Conservation (phyloP, 37 sponge, comb jelly and placozoan species). For the Ianthella basta region DNA sequence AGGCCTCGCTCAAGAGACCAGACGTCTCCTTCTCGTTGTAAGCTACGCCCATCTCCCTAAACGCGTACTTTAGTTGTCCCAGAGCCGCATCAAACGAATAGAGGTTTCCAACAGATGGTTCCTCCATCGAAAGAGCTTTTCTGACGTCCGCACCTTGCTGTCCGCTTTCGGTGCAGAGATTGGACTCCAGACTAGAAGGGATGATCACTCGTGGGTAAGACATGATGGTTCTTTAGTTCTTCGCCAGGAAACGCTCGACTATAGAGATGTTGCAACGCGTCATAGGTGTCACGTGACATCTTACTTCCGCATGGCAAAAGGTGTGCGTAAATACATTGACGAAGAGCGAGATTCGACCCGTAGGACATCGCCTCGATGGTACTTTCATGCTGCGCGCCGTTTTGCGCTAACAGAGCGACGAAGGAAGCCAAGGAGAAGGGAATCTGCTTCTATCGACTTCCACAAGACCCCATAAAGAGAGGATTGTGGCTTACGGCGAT, state of each 20-base stretch:
- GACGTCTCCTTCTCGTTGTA: conserved; percentile 70
- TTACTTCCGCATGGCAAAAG: too few relatives aligned
- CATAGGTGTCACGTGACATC: too few relatives aligned
- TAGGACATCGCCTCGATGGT: not conserved
- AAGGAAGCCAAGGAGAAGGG: conserved; percentile 12
- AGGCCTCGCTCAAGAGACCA: conserved; percentile 16
- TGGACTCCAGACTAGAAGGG: conserved; percentile 55
- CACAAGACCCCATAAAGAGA: not conserved
- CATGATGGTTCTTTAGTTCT: too few relatives aligned
- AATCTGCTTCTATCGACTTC: conserved; percentile 21
- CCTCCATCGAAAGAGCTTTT: conserved; percentile 38
- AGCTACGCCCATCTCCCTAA: conserved; percentile 71
- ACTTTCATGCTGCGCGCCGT: conserved; percentile 12
- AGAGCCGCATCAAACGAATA: not conserved
- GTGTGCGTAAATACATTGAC: not conserved
- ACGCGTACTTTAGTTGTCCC: conserved; percentile 22
- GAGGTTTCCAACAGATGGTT: conserved; percentile 42
- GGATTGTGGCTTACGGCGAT: conserved; percentile 16
- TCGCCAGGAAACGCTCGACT: too few relatives aligned
- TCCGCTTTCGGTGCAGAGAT: conserved; percentile 55
- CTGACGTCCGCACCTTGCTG: conserved; percentile 11
- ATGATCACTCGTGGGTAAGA: not conserved
- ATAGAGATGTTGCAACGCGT: not conserved
- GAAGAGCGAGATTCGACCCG: not conserved
- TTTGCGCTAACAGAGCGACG: not conserved